Conservation (phyloP, 2,888 invertebrate genomes). For the Drosophila hawaiiensis region DNA sequence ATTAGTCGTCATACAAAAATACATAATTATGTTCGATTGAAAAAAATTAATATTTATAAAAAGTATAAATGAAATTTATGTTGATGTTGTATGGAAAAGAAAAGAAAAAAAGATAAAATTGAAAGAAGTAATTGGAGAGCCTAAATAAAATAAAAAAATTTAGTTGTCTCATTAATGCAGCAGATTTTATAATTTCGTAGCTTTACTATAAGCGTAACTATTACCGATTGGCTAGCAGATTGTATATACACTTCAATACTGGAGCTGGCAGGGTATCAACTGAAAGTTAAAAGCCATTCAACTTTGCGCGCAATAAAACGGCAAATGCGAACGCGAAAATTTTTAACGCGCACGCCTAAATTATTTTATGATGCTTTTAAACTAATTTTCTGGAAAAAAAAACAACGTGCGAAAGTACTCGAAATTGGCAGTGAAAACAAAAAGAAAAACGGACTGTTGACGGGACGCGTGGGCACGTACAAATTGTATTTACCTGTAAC, state of each 20-base stretch:
- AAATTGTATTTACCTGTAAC: conserved; percentile 58
- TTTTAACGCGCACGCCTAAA: conserved; percentile 66
- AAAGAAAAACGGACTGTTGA: conserved; percentile 45
- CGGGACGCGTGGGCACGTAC: conserved; percentile 69
- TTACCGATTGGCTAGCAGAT: background rate
- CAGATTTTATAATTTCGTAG: background rate
- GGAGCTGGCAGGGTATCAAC: conserved; percentile 27
- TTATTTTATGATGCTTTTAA: conserved; percentile 80
- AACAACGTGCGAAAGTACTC: conserved; percentile 60
- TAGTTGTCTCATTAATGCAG: background rate
- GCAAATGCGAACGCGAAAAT: conserved; percentile 63
- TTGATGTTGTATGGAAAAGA: fast-evolving
- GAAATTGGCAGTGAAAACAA: conserved; percentile 13
- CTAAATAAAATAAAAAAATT: background rate
- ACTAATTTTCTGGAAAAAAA: conserved; percentile 76
- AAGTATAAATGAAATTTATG: background rate
- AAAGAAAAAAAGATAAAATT: background rate
- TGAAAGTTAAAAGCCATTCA: conserved; percentile 71
- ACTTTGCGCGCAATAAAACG: conserved; percentile 67
- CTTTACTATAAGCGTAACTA: background rate
- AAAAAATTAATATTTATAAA: background rate
- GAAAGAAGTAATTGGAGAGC: background rate
- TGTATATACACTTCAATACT: background rate
- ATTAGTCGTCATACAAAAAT: too few species aligned
- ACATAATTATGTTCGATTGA: background rate